A percentile compares a stretch with the other conserved stretches of the same genome.
Evolutionary conservation across 2,888 invertebrate genomes (phyloP).

Genomic region (Cabera pusaria): DNA sequence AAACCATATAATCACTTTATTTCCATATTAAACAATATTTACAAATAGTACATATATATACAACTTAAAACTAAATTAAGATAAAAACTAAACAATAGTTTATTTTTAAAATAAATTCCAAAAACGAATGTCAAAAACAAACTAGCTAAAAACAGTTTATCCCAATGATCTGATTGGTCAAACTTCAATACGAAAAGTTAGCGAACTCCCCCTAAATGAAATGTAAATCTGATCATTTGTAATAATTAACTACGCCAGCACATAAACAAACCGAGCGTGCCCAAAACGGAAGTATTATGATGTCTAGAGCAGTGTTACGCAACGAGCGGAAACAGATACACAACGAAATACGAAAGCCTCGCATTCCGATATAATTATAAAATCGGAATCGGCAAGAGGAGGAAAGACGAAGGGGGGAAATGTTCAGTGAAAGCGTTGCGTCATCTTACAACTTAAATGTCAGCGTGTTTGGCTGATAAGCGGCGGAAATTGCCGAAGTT

Average conservation of each 20-base stretch:
- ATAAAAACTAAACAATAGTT: too few relatives aligned
- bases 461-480: slow-evolving; percentile 11
- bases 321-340: slow-evolving; percentile 63
- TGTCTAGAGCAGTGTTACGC: slow-evolving; percentile 49
- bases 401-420: slow-evolving; percentile 25
- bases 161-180: too few relatives aligned
- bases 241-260: slow-evolving; percentile 5
- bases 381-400: slow-evolving; percentile 45
- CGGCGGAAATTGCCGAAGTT: slow-evolving; percentile 16
- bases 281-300: slow-evolving; percentile 64
- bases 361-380: slow-evolving; percentile 74
- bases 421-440: slow-evolving; percentile 72
- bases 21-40: too few relatives aligned
- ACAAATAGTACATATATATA: too few relatives aligned
- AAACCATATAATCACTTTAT: too few relatives aligned
- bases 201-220: neutral
- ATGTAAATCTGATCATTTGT: neutral
- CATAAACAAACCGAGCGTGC: slow-evolving; percentile 26
- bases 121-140: too few relatives aligned
- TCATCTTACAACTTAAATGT: slow-evolving; percentile 38
- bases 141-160: too few relatives aligned
- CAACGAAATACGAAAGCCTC: slow-evolving; percentile 76
- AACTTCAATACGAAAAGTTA: neutral
- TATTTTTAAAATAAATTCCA: too few relatives aligned
- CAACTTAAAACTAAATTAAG: too few relatives aligned